A percentile compares a stretch with the other conserved stretches of the same genome.
Evolutionary conservation across 1,140 invertebrate genomes (phyloP).

Genomic region (Vollenhovia emeryi): DNA sequence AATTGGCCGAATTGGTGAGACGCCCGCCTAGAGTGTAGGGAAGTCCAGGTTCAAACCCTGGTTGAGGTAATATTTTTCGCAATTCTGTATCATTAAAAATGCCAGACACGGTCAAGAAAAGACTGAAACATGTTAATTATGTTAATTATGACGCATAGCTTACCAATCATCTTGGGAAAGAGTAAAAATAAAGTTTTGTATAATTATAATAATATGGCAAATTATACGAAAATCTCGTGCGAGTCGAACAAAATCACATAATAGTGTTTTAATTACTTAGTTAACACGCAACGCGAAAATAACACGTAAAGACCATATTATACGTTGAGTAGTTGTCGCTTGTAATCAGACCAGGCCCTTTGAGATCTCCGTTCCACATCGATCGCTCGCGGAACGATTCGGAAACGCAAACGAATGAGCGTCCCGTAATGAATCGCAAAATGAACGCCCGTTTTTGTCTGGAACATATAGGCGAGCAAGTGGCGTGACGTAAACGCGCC

Average conservation of each 20-base stretch:
- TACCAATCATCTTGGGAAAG: neutral
- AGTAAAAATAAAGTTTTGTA: neutral
- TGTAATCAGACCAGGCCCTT: neutral
- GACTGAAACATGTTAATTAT: too few relatives aligned
- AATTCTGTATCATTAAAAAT: too few relatives aligned
- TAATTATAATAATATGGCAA: neutral
- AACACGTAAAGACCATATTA: neutral
- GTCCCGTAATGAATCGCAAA: neutral
- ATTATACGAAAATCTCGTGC: neutral
- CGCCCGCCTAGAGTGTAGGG: too few relatives aligned
- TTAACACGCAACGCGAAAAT: neutral
- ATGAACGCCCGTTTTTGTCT: constrained; percentile 14
- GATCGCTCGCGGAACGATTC: neutral
- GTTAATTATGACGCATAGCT: neutral
- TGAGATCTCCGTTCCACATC: neutral
- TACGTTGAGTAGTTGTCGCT: neutral
- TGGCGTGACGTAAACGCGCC: constrained; percentile 19
- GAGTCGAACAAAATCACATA: neutral
- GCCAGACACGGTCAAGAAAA: too few relatives aligned
- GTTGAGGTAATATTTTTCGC: too few relatives aligned
- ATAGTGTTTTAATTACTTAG: too few relatives aligned
- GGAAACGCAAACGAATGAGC: neutral
- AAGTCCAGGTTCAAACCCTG: too few relatives aligned
- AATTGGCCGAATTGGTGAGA: too few relatives aligned
- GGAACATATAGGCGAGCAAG: neutral